phyloP scores from a whole-genome alignment of 2,797 vertebrate genomes.

The Pseudochirops corinnae region DNA sequence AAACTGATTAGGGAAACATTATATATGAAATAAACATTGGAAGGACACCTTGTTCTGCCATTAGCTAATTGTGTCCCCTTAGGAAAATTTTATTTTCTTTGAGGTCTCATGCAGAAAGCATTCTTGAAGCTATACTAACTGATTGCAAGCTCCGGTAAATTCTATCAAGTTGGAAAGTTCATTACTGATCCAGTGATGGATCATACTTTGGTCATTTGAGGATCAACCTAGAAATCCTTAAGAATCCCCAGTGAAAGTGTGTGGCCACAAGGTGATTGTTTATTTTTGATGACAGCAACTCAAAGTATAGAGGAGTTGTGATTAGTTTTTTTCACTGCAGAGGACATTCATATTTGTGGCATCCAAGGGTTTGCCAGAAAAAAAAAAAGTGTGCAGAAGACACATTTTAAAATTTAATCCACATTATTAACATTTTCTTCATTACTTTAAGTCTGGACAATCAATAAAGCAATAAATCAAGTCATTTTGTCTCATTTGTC shows the following conservation, averaged over 20 bases:
- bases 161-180: not conserved
- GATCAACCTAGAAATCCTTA: not conserved
- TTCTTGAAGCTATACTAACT: not conserved
- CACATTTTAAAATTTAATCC: not conserved
- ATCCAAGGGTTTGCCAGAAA: not conserved
- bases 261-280: not conserved
- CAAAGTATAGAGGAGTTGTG: not conserved
- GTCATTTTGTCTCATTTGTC: not conserved
- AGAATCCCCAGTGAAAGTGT: not conserved
- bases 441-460: not conserved
- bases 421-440: not conserved
- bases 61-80: not conserved
- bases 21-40: not conserved
- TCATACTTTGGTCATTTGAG: not conserved
- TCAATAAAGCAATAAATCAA: not conserved
- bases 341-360: not conserved
- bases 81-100: not conserved
- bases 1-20: not conserved
- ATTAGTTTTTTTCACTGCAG: not conserved
- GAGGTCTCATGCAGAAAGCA: not conserved
- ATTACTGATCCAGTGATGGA: not conserved
- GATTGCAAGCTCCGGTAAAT: not conserved
- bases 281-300: not conserved
- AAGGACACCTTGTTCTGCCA: not conserved
- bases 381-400: not conserved